Evolutionary conservation across 2,888 invertebrate genomes (phyloP), one percentile per base, ranked within the genome.

Genomic region (Ormia ochracea): DNA sequence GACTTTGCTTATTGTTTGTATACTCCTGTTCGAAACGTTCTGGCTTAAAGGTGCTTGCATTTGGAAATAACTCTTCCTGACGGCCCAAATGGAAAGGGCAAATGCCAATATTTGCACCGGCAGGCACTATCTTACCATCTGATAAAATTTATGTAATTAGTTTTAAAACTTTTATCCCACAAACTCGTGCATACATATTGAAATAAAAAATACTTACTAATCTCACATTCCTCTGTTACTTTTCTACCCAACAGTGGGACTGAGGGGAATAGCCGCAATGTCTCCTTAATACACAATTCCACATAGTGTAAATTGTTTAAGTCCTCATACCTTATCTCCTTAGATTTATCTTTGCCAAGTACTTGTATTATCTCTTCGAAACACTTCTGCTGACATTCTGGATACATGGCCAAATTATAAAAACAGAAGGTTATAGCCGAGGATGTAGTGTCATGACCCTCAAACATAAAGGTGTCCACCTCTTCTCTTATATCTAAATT

Each of bases 381-480:
- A 58, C 91, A 88, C 84, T 90, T 91, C 7, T 87, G 83, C 84
- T 92, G 92, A 33, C 90, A 84, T n/a, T 91, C 88, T 1, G 90
- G 90, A 86, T 91, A 82, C 26, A 86, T 85, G 1, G 91, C 91
- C 45, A 92, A 85, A 77, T 89, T 88, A 79, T 91, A 91, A 26
- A 92, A 87, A 58, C 90, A 86, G 88, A 91, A 92, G 73, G 88
- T 88, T 10, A 92, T 88, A 2, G 91, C 91, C 12, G 91, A 90
- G 0, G 91, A 90, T 9, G 91, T 91, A 3, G 92, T 92, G 75
- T 91, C 91, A 72, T 91, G 91, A 0, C 91, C 91, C 88, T 92
- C 94, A 87, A 94, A 94, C 92, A 94, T 93, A 83, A 94, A 94
- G 0, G 94, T 94, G 82, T 94, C 93, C 0, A 94, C 93, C 89